These are phyloP conservation scores for Rhincodon typus DNA, from an alignment of 2,797 vertebrate species.

Conservation along the genomic window DNA sequence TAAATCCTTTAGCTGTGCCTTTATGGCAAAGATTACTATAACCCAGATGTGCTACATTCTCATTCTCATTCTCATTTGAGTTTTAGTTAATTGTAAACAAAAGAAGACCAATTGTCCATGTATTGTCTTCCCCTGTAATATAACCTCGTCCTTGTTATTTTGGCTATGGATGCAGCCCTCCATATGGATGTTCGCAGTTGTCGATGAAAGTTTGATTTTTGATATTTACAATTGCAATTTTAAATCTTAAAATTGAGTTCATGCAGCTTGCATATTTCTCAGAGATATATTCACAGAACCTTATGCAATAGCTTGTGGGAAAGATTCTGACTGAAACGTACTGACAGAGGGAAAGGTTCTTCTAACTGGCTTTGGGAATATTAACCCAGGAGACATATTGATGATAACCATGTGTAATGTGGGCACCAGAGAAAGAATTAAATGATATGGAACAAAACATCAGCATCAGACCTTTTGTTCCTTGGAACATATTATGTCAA, in stretches of 20 bases:
- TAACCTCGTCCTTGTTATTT: background rate
- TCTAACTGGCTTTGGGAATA: background rate
- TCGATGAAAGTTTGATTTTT: background rate
- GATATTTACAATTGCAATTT: background rate
- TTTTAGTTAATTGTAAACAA: background rate
- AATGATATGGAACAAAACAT: background rate
- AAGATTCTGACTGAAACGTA: background rate
- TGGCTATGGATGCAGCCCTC: background rate
- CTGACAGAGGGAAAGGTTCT: background rate
- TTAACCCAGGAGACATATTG: background rate
- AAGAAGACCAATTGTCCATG: background rate
- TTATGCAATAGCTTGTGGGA: background rate
- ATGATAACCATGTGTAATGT: background rate
- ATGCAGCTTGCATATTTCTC: background rate
- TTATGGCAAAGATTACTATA: background rate
- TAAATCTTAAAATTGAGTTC: background rate
- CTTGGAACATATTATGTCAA: background rate
- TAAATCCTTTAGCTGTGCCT: background rate
- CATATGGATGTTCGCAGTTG: background rate
- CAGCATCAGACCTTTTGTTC: background rate
- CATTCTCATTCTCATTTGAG: background rate
- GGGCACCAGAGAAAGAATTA: background rate
- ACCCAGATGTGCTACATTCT: background rate
- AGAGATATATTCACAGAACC: background rate
- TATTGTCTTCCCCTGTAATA: background rate